phyloP scores from a whole-genome alignment of 2,888 invertebrate species.

The Elysia crispata region DNA sequence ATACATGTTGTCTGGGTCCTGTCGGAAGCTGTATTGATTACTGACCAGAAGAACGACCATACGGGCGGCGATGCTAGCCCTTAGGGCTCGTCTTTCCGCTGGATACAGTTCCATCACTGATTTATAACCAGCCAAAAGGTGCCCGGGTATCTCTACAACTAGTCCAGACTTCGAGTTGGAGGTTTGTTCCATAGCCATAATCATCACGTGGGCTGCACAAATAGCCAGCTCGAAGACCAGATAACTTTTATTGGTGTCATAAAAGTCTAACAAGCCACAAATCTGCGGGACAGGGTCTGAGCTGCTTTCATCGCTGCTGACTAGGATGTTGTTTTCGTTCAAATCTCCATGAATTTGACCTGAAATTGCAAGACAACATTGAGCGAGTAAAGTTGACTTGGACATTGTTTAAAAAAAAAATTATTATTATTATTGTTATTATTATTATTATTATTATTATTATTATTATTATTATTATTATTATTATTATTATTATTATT shows the following conservation, averaged over 20 bases:
- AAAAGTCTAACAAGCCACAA: conserved; percentile 86
- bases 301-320: conserved; percentile 70
- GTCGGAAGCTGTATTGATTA: conserved; percentile 86
- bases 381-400: no score
- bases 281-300: conserved; percentile 66
- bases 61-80: conserved; percentile 86
- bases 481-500: no score
- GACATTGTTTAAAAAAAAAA: no score
- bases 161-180: conserved; percentile 80
- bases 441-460: no score
- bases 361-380: conserved; percentile 53
- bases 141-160: conserved; percentile 72
- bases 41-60: conserved; percentile 90
- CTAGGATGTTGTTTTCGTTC: conserved; percentile 92
- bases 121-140: conserved; percentile 88
- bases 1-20: conserved; percentile 89
- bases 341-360: conserved; percentile 91
- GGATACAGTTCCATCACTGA: conserved; percentile 79
- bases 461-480: no score
- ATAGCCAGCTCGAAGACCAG: conserved; percentile 90
- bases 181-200: conserved; percentile 72
- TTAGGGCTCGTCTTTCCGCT: conserved; percentile 83
- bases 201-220: conserved; percentile 87
- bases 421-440: no score
- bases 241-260: conserved; percentile 86